Base-by-base conservation (phyloP, 2,113 vertebrate genomes). In the Thinocorus orbignyianus region DNA sequence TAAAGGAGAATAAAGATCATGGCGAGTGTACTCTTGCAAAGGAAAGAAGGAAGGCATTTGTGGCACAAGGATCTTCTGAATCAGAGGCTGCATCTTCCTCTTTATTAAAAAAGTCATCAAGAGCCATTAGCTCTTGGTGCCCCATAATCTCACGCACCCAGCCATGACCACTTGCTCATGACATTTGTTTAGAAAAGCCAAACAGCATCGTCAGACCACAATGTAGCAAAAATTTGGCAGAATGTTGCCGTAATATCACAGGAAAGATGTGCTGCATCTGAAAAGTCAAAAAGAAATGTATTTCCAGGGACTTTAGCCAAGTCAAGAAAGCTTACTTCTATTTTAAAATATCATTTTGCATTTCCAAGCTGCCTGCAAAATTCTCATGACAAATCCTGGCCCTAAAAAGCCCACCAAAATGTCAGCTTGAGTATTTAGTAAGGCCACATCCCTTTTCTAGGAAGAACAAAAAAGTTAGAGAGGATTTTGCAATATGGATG, bases 301-400 rank as follows among this genome's bases (percentile, higher is more conserved):
- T 42, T 94, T 86, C n/a, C 66, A 85, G 86, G 86, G 82, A 92
- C 54, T 86, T 95, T 13, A 88, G 81, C 90, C 92, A 95, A 93
- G 71, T 69, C 62, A 80, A 65, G 71, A 58, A 92, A 94, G 49
- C 62, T 70, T 52, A 31, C 44, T 94, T 86, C 82, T 92, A 83
- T 86, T 92, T 90, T 92, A 94, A 87, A 90, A 90, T 33, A 68
- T 5, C 33, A 33, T 41, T 93, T 80, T 48, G 39, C 35, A 92
- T 94, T 88, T 37, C 66, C 58, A 65, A 92, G 79, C 71, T 88
- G 61, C 85, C 66, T 93, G 74, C 28, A 66, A 65, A 92, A 93
- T 65, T 57, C 14, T 78, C 41, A 48, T 51, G 42, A 31, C 81
- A 48, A 78, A 62, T 93, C 51, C 48, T 71, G 42, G 41, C 76